Evolutionary conservation across 92 coral and sea anemone species (phyloP), one percentile per base, ranked within the genome.

Genomic region (Hydrozoanthus gracilis): DNA sequence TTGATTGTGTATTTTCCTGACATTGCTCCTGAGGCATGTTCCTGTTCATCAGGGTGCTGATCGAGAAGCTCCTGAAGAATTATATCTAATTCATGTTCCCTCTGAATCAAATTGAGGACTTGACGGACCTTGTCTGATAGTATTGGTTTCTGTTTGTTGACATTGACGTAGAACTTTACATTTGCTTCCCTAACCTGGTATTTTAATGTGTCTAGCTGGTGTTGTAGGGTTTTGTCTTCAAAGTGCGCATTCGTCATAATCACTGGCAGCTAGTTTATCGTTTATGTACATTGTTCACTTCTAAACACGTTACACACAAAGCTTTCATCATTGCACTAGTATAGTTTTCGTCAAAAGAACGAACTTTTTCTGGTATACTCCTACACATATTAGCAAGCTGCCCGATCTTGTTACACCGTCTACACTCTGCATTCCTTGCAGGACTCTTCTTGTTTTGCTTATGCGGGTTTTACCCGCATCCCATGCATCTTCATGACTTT

Each of bases 41-140:
- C 84, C 44, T 89, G 52, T 60, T n/a, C n/a, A n/a, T 87, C 92
- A 3, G 90, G 90, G 80, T 83, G 92, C 82, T 87, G 88, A 76
- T 70, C 71, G 8, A 91, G 84, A 9, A 88, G 84, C 78, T 91
- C 90, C 84, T 87, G 72, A 0, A 70, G 83, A 52, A 60, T 78
- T 58, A 51, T 46, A 65, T 90, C 88, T 15, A 85, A 16, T 49
- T 74, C 20, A 49, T 93, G 92, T 72, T 89, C 76, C 84, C 89
- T 55, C 72, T 91, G 84, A 7, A 91, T 78, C 56, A 87, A 66
- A 84, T 88, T 84, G 4, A 93, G 87, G 55, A 80, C 90, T 82
- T 93, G 82, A 79, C 94, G 87, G 4, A 14, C 93, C 78, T 89
- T 77, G 60, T 90, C 91, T 48, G 92, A 88, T 15, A 88, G 56